Conservation (phyloP, 2,888 invertebrate species). For the Zhuqinia jingwanae region DNA sequence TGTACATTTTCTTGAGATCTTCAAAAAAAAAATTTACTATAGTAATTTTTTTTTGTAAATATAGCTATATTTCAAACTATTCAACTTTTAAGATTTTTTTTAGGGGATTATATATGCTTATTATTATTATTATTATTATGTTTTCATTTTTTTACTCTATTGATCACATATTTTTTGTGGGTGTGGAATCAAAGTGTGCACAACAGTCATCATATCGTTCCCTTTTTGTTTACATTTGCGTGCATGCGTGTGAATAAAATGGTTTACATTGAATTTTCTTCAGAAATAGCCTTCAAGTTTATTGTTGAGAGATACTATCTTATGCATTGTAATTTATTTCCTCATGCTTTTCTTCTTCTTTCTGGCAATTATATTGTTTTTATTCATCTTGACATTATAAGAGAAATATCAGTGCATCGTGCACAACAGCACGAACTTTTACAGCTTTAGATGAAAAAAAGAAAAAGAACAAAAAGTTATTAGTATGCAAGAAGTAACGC, state of each 20-base stretch:
- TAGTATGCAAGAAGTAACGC: neutral
- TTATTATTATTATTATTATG: too few relatives aligned
- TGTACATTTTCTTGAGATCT: too few relatives aligned
- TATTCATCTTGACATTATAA: conserved; percentile 15
- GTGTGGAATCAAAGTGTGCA: conserved; percentile 37
- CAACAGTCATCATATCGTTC: conserved; percentile 5
- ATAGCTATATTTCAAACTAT: too few relatives aligned
- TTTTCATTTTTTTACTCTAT: conserved; percentile 5
- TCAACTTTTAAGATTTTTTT: too few relatives aligned
- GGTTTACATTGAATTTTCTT: conserved; percentile 39
- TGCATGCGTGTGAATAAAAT: neutral
- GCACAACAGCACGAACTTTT: conserved; percentile 22
- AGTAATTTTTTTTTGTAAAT: too few relatives aligned
- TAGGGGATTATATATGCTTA: too few relatives aligned
- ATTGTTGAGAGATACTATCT: conserved; percentile 8
- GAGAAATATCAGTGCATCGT: conserved; percentile 8
- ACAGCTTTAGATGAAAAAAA: too few relatives aligned
- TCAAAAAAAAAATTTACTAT: too few relatives aligned
- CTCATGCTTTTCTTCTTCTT: neutral
- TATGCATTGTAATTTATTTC: too few relatives aligned
- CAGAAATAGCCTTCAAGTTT: conserved; percentile 14
- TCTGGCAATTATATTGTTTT: conserved; percentile 29
- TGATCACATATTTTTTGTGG: conserved; percentile 45
- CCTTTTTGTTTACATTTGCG: neutral
- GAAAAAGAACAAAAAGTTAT: conserved; percentile 1